A percentile compares a stretch with the other conserved stretches of the same genome.
Evolutionary conservation across 2,113 vertebrate species (phyloP).

Genomic region (Saguinus imperator): DNA sequence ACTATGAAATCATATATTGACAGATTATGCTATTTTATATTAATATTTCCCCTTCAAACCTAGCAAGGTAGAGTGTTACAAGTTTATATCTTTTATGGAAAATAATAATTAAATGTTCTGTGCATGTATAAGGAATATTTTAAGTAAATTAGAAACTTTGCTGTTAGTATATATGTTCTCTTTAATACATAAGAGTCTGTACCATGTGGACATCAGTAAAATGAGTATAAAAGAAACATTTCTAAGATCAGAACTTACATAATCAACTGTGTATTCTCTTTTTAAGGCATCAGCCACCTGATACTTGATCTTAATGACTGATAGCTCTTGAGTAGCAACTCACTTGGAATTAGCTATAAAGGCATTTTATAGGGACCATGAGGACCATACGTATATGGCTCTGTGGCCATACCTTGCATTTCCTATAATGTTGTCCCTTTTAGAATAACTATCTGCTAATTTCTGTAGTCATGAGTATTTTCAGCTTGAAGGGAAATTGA

Average conservation of each 20-base stretch:
- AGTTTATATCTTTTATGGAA: not conserved
- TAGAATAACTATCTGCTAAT: not conserved
- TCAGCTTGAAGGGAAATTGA: conserved; percentile 27
- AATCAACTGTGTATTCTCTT: not conserved
- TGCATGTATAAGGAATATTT: not conserved
- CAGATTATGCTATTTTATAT: not conserved
- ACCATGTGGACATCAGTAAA: not conserved
- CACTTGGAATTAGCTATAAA: conserved; percentile 14
- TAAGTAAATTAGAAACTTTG: not conserved
- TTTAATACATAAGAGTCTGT: not conserved
- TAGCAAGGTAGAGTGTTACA: not conserved
- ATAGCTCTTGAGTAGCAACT: not conserved
- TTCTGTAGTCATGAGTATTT: not conserved
- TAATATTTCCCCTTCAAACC: not conserved
- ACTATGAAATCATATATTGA: not conserved
- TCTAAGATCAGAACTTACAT: not conserved
- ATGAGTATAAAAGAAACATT: not conserved
- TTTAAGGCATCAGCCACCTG: not conserved
- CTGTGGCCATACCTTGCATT: not conserved
- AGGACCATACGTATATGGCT: not conserved
- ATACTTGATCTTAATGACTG: not conserved
- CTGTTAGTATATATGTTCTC: not conserved
- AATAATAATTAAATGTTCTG: not conserved
- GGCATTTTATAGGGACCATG: not conserved
- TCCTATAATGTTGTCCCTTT: not conserved